Base-by-base conservation (phyloP, 2,113 vertebrate genomes). In the Hassar affinis region DNA sequence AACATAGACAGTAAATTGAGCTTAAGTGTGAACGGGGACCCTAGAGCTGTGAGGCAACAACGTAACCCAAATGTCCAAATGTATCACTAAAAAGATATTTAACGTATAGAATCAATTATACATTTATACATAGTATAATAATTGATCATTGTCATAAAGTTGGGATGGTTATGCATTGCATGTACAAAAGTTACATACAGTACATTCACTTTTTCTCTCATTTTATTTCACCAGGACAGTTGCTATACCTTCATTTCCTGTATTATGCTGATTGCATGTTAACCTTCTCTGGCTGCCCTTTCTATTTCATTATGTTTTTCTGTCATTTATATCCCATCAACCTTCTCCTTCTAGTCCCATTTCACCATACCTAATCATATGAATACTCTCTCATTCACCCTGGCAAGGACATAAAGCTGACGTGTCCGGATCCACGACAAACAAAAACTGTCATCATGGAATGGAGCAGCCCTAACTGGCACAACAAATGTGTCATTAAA, bases 401-500 rank as follows among this genome's bases (percentile, higher is more conserved):
- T 59, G n/a, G 35, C 68, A 59, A 61, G 54, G 15, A 74, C 10
- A 74, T 12, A 30, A 82, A 75, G n/a, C 30, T 2, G 1, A 45
- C 35, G 11, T 56, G 35, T 56, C 74, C 49, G n/a, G 47, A 61
- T 66, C 25, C 66, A 25, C 14, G 15, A 45, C 25, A 12, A 45
- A 42, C 1, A 68, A 68, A n/a, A 77, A n/a, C 35, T 52, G 27
- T 42, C 22, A 78, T 56, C 25, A 52, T 49, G 82, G 61, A 25
- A 69, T 6, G 17, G 3, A 45, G 20, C 47, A 76, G 45, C 74
- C 71, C 6, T 8, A 7, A 45, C 74, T 77, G 81, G 81, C 72
- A 84, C 25, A 25, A 33, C 59, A 77, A 35, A 81, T 62, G 38
- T 85, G 77, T 85, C 81, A 81, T 86, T 82, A 85, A 80, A 52